A percentile compares a stretch with the other conserved stretches of the same genome.
Evolutionary conservation across 2,113 vertebrate species (phyloP).

Genomic region (Leptobrachium ailaonicum): DNA sequence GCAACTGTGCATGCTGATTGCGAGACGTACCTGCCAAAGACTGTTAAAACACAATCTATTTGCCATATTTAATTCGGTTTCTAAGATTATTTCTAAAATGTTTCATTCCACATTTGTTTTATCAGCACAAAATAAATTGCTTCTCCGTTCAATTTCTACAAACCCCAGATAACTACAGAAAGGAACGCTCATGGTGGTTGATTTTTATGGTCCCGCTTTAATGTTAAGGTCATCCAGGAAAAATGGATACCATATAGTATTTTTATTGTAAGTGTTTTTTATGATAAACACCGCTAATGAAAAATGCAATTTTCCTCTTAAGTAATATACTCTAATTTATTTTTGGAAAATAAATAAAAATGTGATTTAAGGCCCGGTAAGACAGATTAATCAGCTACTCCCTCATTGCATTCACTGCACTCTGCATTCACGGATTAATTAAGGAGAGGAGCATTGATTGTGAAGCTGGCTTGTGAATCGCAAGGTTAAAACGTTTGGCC

Average conservation of each 20-base stretch:
- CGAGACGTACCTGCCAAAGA: slow-evolving; percentile 23
- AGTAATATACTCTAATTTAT: slow-evolving; percentile 45
- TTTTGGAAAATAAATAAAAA: slow-evolving; percentile 43
- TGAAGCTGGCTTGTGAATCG: slow-evolving; percentile 54
- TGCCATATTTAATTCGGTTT: slow-evolving; percentile 26
- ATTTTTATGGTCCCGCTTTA: not conserved
- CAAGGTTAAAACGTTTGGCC: slow-evolving; percentile 55
- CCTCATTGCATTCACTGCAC: slow-evolving; percentile 49
- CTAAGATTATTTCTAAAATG: slow-evolving; percentile 3
- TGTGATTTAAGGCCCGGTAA: slow-evolving; percentile 45
- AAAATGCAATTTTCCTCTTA: slow-evolving; percentile 1
- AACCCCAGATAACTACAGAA: not conserved
- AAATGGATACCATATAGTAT: slow-evolving; percentile 26
- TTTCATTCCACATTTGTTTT: slow-evolving; percentile 21
- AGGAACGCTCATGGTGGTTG: not conserved
- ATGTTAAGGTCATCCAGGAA: slow-evolving; percentile 36
- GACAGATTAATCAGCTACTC: slow-evolving; percentile 55
- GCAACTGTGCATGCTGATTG: not conserved
- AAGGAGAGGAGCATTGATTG: slow-evolving; percentile 54
- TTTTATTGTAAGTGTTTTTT: slow-evolving; percentile 44
- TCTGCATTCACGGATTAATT: slow-evolving; percentile 54
- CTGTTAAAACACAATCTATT: slow-evolving; percentile 25
- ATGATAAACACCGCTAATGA: slow-evolving; percentile 41
- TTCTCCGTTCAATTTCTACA: not conserved
- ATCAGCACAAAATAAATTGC: not conserved